Conservation (phyloP, 2,113 vertebrate genomes). For the Osmerus mordax region DNA sequence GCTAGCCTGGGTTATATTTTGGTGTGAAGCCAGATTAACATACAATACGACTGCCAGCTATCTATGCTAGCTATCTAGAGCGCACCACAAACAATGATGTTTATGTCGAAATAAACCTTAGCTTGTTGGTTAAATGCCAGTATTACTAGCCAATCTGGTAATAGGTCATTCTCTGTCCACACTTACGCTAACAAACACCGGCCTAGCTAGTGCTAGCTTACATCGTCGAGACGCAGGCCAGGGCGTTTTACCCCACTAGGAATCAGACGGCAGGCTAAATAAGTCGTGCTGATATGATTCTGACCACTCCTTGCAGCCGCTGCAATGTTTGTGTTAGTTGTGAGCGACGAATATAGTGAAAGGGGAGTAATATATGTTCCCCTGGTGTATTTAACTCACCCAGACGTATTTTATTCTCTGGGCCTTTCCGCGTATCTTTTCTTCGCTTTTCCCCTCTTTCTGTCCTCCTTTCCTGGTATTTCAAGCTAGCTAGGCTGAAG, state of each 20-base stretch:
- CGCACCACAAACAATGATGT: too few relatives aligned
- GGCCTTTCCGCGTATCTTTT: conserved; percentile 31
- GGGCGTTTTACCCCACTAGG: conserved; percentile 15
- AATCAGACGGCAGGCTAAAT: not conserved
- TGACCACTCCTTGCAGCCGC: conserved; percentile 70
- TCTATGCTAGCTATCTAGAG: too few relatives aligned
- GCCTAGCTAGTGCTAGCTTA: conserved; percentile 42
- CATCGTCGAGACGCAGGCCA: not conserved
- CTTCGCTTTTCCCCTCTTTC: conserved; percentile 28
- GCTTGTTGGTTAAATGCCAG: too few relatives aligned
- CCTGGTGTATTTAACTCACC: conserved; percentile 41
- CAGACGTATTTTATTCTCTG: conserved; percentile 19
- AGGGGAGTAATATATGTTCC: not conserved
- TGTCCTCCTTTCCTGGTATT: conserved; percentile 41
- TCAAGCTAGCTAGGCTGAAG: conserved; percentile 62
- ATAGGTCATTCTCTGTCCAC: too few relatives aligned
- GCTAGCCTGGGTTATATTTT: too few relatives aligned
- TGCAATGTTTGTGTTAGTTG: conserved; percentile 43
- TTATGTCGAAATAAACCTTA: too few relatives aligned
- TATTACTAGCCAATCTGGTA: too few relatives aligned
- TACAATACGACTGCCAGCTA: too few relatives aligned
- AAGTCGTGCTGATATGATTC: conserved; percentile 49
- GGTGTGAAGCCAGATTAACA: too few relatives aligned
- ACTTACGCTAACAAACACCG: conserved; percentile 1
- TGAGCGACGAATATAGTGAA: not conserved